Evolutionary conservation across 2,888 invertebrate genomes (phyloP), one percentile per base, ranked within the genome.

Genomic region (Ormyrus thymus): DNA sequence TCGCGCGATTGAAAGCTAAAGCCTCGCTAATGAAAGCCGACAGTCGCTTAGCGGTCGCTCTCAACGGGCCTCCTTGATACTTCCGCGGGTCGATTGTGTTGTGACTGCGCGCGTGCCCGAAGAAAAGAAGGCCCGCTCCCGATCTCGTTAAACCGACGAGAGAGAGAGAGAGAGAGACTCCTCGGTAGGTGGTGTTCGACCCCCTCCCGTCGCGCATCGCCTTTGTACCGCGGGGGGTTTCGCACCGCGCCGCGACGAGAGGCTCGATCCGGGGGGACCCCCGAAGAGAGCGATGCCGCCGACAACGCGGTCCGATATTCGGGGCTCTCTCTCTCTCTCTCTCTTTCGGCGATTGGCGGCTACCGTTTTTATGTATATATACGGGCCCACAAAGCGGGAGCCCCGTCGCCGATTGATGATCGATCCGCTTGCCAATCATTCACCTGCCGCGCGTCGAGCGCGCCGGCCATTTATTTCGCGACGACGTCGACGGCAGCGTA

Each of bases 281-380:
- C 86, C 50, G 76, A 70, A 79, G 87, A 87, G 85, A 87, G 87
- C 80, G 83, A 84, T 85, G 84, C 86, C 88, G 87, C 84, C 83
- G 83, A 83, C 75, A 84, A 29, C 29, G 3, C 81, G 84, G 85
- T 86, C 85, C 70, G 48, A 43, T 13, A 61, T 53, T 55, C 58
- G 46, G 50, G 51, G 11, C 15, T 48, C 43, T 43, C 65, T 64
- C 64, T 56, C n/a, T 66, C 53, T 10, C 29, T 55, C 48, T 74
- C 50, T 66, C 29, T 46, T n/a, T 46, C 76, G 29, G 74, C 65
- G 76, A 65, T 72, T 77, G 78, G 76, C 10, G 74, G 81, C 82
- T 81, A 82, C 82, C 73, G 83, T 76, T 51, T 15, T 8, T 56
- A n/a, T 53, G n/a, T 53, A 66, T 53, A 11, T 15, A 3, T 8